phyloP scores from a whole-genome alignment of 2,888 invertebrate species.

The Mamestra brassicae region DNA sequence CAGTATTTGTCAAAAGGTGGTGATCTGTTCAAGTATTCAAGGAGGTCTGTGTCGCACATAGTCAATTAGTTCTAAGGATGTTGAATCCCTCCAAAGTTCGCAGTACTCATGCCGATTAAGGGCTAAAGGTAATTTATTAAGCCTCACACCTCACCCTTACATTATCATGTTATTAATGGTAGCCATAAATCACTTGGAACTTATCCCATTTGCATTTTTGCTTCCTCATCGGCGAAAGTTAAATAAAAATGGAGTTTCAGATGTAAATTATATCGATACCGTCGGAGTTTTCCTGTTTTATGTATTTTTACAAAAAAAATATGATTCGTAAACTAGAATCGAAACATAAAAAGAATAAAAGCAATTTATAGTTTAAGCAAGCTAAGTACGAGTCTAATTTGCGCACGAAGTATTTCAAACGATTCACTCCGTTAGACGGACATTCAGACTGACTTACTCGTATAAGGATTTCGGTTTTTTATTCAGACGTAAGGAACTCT shows the following conservation, averaged over 20 bases:
- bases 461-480: no score
- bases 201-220: constrained; percentile 40
- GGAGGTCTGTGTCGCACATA: background rate
- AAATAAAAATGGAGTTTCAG: background rate
- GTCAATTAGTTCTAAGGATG: constrained; percentile 28
- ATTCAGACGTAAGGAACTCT: no score
- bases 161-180: constrained; percentile 38
- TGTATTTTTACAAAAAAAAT: background rate
- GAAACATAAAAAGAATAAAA: no score
- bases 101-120: constrained; percentile 3
- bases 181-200: constrained; percentile 29
- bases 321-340: no score
- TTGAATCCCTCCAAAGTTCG: constrained; percentile 2
- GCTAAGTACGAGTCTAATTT: no score
- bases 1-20: background rate
- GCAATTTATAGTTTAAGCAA: no score
- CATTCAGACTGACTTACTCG: no score
- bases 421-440: no score
- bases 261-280: background rate
- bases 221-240: constrained; percentile 19
- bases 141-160: constrained; percentile 4
- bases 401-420: no score
- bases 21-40: background rate
- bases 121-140: constrained; percentile 39
- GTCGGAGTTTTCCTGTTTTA: background rate